A percentile compares a stretch with the other conserved stretches of the same genome.
phyloP scores from a whole-genome alignment of 2,888 invertebrate genomes.

The Apotomis capreana region DNA sequence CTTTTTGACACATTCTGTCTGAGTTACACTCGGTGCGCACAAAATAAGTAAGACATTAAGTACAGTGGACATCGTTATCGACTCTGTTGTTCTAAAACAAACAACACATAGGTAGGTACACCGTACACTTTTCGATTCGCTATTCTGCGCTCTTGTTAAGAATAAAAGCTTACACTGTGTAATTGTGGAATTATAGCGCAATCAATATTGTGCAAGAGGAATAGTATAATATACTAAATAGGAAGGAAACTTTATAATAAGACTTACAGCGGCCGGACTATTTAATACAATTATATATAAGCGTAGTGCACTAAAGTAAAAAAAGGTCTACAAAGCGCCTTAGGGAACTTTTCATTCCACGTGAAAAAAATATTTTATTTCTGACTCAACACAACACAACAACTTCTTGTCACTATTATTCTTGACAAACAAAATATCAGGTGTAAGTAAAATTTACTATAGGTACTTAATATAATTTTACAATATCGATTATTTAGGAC shows the following conservation, averaged over 20 bases:
- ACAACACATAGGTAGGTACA: constrained; percentile 47
- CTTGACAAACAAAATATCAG: constrained; percentile 15
- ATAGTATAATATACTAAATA: background rate
- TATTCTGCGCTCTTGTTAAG: constrained; percentile 50
- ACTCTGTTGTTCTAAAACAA: constrained; percentile 57
- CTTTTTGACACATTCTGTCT: background rate
- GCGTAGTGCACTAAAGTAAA: constrained; percentile 70
- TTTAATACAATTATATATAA: constrained; percentile 56
- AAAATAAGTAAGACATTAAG: background rate
- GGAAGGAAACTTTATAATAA: background rate
- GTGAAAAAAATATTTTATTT: constrained; percentile 45
- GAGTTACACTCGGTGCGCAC: background rate
- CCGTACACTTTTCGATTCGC: constrained; percentile 46
- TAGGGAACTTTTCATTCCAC: constrained; percentile 81
- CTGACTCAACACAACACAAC: constrained; percentile 37
- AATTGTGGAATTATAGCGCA: constrained; percentile 7
- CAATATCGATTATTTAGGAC: background rate
- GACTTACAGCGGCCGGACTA: constrained; percentile 22
- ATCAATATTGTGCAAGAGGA: background rate
- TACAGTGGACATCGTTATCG: constrained; percentile 60
- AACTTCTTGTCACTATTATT: constrained; percentile 13
- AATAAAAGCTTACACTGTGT: background rate
- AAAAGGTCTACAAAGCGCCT: constrained; percentile 63
- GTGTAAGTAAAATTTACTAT: background rate
- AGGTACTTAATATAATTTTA: constrained; percentile 5